These are phyloP conservation scores for Gisinianus flammeolus DNA, from an alignment of 2,888 invertebrate genomes.

Conservation along the genomic window DNA sequence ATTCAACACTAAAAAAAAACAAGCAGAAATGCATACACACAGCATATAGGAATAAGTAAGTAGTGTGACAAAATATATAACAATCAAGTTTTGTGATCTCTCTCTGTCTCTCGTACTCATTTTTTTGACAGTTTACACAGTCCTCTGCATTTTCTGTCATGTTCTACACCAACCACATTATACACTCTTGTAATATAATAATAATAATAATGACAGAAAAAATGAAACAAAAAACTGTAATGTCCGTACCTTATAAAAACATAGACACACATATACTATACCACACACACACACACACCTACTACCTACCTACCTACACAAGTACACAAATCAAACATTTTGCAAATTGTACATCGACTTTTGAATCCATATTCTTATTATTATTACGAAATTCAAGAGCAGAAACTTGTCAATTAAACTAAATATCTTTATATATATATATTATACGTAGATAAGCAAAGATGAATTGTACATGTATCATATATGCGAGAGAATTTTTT, in stretches of 20 bases:
- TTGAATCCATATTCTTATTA: constrained; percentile 2
- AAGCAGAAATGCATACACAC: too few species aligned
- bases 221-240: constrained; percentile 18
- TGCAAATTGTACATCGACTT: constrained; percentile 7
- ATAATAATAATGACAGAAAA: constrained; percentile 5
- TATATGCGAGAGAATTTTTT: neutral
- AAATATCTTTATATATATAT: neutral
- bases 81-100: constrained; percentile 54
- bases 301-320: neutral
- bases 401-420: neutral
- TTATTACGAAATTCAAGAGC: neutral
- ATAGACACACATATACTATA: neutral
- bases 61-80: constrained; percentile 43
- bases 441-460: neutral
- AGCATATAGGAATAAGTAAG: neutral
- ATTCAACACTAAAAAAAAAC: neutral
- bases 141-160: neutral
- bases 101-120: constrained; percentile 39
- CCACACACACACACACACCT: neutral
- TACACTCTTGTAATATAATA: neutral
- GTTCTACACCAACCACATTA: constrained; percentile 19
- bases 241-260: constrained; percentile 33
- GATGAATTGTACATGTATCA: neutral
- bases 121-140: neutral
- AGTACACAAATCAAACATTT: constrained; percentile 13